phyloP scores from a whole-genome alignment of 2,113 vertebrate species.

The Peromyscus maniculatus region DNA sequence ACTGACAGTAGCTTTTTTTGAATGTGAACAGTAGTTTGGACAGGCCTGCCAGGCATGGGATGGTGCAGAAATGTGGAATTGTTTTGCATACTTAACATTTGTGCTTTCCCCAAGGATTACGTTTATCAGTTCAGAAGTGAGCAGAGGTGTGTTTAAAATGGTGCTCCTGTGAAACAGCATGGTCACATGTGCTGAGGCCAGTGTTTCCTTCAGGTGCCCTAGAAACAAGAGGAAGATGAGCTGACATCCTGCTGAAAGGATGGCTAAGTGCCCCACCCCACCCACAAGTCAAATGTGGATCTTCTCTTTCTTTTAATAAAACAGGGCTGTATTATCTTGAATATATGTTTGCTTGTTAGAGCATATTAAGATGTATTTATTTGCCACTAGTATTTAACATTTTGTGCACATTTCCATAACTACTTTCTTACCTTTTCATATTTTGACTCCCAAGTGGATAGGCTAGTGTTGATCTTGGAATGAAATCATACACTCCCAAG shows the following conservation, averaged over 20 bases:
- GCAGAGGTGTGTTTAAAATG: slow-evolving; percentile 84
- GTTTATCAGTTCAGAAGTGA: slow-evolving; percentile 86
- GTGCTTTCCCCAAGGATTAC: slow-evolving; percentile 85
- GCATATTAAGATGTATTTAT: slow-evolving; percentile 87
- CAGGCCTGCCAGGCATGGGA: slow-evolving; percentile 84
- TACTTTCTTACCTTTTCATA: slow-evolving; percentile 75
- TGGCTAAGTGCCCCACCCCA: slow-evolving; percentile 36
- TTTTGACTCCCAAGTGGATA: slow-evolving; percentile 74
- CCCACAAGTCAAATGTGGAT: slow-evolving; percentile 23
- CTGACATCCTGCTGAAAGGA: slow-evolving; percentile 4
- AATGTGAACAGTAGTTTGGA: slow-evolving; percentile 84
- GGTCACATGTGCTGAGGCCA: slow-evolving; percentile 81
- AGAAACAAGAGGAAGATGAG: neutral
- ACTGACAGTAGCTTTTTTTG: slow-evolving; percentile 83
- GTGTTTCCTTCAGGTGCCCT: slow-evolving; percentile 76
- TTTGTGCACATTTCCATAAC: slow-evolving; percentile 85
- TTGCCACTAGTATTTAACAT: slow-evolving; percentile 87
- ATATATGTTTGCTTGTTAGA: slow-evolving; percentile 84
- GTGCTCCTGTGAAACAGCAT: slow-evolving; percentile 81
- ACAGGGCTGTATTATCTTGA: slow-evolving; percentile 80
- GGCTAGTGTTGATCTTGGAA: slow-evolving; percentile 75
- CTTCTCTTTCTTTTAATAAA: slow-evolving; percentile 72
- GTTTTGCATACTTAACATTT: slow-evolving; percentile 85
- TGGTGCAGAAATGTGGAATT: slow-evolving; percentile 85
- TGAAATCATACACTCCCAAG: slow-evolving; percentile 77